Conservation (phyloP, 2,888 invertebrate genomes). For the Vandiemenella viatica region DNA sequence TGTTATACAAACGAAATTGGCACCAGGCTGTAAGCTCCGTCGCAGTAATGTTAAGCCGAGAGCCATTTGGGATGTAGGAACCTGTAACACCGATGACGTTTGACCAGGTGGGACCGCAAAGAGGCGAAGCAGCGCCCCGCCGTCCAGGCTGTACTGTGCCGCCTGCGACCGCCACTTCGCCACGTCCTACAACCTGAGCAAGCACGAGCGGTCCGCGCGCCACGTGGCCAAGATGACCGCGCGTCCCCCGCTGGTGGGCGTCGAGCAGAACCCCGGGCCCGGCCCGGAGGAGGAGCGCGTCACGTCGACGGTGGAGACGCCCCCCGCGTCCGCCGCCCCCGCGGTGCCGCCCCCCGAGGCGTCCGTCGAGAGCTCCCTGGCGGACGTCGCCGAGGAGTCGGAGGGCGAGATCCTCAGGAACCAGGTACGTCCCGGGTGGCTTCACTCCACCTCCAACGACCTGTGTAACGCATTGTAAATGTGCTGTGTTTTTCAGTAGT, state of each 20-base stretch:
- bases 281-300: background rate
- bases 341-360: background rate
- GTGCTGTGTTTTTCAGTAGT: too few relatives aligned
- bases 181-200: conserved; percentile 14
- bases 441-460: too few relatives aligned
- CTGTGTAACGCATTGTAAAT: too few relatives aligned
- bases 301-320: background rate
- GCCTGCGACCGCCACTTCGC: conserved; percentile 14
- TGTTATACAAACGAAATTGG: too few relatives aligned
- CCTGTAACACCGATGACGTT: too few relatives aligned
- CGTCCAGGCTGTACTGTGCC: conserved; percentile 10
- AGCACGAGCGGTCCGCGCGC: conserved; percentile 11
- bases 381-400: background rate
- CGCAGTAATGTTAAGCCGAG: too few relatives aligned
- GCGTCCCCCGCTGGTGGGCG: background rate
- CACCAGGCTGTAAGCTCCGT: too few relatives aligned
- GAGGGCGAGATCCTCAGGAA: background rate
- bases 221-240: conserved; percentile 4
- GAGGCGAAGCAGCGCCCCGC: conserved; percentile 4
- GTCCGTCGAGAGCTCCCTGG: background rate
- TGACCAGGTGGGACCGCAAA: background rate
- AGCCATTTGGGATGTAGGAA: too few relatives aligned
- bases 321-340: background rate
- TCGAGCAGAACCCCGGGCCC: background rate
- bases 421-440: too few relatives aligned